Conservation (phyloP, 2,888 invertebrate species). For the Cybosia mesomella region DNA sequence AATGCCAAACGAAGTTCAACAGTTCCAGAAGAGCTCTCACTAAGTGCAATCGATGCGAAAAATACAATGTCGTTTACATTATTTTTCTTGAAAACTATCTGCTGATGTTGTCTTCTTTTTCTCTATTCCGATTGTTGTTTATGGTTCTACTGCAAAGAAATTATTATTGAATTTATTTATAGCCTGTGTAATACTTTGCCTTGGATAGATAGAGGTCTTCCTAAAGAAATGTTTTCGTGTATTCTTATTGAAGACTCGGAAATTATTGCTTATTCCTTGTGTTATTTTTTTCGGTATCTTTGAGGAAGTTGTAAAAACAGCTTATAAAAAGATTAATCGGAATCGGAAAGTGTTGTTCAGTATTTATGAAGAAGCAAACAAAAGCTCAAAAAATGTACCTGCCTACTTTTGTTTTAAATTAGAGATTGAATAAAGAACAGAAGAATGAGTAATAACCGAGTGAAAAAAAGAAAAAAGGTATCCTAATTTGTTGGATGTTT, state of each 20-base stretch:
- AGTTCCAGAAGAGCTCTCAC: constrained; percentile 11
- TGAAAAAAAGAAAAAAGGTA: no score
- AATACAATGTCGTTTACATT: constrained; percentile 28
- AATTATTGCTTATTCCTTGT: not conserved
- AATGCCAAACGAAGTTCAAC: not conserved
- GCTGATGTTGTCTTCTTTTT: not conserved
- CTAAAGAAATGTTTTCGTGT: not conserved
- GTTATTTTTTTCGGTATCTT: not conserved
- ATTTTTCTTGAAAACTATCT: constrained; percentile 22
- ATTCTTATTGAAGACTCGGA: not conserved
- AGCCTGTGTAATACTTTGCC: constrained; percentile 3
- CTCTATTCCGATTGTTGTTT: constrained; percentile 21
- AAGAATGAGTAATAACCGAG: no score
- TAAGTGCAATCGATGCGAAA: constrained; percentile 45
- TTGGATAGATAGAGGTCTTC: not conserved
- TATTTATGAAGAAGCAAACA: not conserved
- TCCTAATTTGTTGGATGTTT: not conserved
- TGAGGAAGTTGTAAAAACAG: not conserved
- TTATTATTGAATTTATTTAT: constrained; percentile 12
- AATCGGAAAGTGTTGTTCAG: no score
- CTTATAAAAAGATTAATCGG: no score
- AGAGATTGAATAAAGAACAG: no score
- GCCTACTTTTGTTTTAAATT: no score
- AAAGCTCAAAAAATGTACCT: not conserved
- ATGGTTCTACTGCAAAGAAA: constrained; percentile 15